These are phyloP conservation scores for Polypterus senegalus DNA, from an alignment of 2,113 vertebrate genomes.

Conservation along the genomic window DNA sequence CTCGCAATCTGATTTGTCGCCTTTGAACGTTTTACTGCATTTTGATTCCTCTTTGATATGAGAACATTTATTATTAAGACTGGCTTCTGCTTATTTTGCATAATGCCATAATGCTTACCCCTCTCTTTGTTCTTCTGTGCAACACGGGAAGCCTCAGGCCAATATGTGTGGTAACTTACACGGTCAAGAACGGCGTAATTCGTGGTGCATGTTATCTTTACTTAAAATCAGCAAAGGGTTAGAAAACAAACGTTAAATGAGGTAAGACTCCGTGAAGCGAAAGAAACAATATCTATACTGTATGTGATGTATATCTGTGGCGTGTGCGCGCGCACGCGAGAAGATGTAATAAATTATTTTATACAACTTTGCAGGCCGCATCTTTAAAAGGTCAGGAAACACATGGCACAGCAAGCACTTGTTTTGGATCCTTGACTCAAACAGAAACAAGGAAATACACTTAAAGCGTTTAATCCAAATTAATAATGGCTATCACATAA, in stretches of 20 bases:
- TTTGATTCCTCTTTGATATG: no score
- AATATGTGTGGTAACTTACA: slow-evolving; percentile 39
- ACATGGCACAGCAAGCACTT: no score
- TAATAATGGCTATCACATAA: slow-evolving; percentile 60
- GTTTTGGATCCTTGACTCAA: slow-evolving; percentile 54
- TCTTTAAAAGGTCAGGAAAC: slow-evolving; percentile 47
- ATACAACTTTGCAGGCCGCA: slow-evolving; percentile 37
- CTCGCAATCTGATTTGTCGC: no score
- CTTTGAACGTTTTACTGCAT: no score
- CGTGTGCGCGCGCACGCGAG: background rate
- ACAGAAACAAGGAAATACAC: slow-evolving; percentile 35
- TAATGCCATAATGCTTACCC: slow-evolving; percentile 44
- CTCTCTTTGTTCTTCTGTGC: slow-evolving; percentile 47
- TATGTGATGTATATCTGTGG: no score
- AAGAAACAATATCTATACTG: slow-evolving; percentile 22
- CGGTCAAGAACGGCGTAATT: slow-evolving; percentile 38
- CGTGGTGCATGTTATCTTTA: slow-evolving; percentile 29
- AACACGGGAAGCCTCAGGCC: background rate
- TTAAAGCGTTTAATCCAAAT: slow-evolving; percentile 62
- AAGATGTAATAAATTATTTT: slow-evolving; percentile 50
- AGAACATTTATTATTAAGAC: no score
- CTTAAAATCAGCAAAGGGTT: slow-evolving; percentile 21
- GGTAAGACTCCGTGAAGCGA: background rate
- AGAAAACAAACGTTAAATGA: slow-evolving; percentile 12
- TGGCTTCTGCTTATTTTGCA: no score